phyloP scores from a whole-genome alignment of 2,797 vertebrate species.

The Macrochelys suwanniensis region DNA sequence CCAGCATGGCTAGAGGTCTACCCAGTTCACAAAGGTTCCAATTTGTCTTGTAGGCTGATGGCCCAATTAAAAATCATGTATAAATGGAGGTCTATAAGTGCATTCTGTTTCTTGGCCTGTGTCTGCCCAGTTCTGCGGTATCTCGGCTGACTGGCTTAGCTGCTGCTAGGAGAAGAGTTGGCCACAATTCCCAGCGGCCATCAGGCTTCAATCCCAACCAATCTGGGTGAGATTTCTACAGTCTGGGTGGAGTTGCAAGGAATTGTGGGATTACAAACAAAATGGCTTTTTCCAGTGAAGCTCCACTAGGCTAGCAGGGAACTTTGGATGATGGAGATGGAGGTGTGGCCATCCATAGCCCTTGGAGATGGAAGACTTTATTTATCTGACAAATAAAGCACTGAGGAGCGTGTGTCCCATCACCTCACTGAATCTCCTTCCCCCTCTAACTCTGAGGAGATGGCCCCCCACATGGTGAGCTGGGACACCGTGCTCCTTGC shows the following conservation, averaged over 20 bases:
- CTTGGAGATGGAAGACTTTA: neutral
- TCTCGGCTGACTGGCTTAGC: neutral
- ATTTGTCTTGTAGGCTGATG: neutral
- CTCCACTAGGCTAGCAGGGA: neutral
- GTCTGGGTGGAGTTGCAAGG: neutral
- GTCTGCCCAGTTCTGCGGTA: neutral
- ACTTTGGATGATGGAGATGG: neutral
- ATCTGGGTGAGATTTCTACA: neutral
- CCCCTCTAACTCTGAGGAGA: neutral
- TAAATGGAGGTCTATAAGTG: neutral
- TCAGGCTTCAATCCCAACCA: neutral
- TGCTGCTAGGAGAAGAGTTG: neutral
- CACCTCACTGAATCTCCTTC: neutral
- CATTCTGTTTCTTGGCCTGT: neutral
- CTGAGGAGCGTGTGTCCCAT: neutral
- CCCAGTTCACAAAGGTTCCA: neutral
- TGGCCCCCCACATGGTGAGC: neutral
- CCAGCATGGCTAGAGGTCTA: neutral
- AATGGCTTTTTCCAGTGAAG: neutral
- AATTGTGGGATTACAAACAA: neutral
- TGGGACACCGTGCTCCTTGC: neutral
- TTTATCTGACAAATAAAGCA: neutral
- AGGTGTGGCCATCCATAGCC: neutral
- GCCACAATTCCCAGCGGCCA: neutral
- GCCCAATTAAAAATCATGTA: neutral